Evolutionary conservation across 1,140 invertebrate species (phyloP), one percentile per base, ranked within the genome.

Genomic region (Rhyzopertha dominica): DNA sequence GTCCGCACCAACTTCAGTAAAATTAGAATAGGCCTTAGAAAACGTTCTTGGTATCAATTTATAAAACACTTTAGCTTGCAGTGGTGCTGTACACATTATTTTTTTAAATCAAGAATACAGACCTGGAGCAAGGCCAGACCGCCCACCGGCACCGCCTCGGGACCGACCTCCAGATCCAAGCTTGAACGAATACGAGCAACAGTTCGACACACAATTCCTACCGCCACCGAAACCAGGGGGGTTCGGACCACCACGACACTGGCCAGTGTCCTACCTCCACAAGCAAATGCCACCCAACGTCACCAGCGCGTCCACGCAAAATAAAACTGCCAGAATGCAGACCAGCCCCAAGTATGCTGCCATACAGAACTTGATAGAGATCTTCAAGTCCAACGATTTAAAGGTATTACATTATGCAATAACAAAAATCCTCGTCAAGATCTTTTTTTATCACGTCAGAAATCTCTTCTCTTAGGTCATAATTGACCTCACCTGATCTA

Each of bases 181-280:
- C 47, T 34, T 60, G n/a, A 30, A 71, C 58, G 50, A 69, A 53
- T 56, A 73, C 61, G 54, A 72, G 60, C 47, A 66, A 62, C 32
- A 58, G 25, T 65, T 64, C 38, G 49, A 63, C 25, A 37, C 28
- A 49, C 50, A 60, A 44, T 65, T 62, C 50, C 46, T 62, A 13
- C 60, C 54, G 29, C 71, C 72, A 5, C 73, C 73, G 12, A 65
- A 67, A 49, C 72, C 73, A 2, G 72, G 73, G 4, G 72, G 72
- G 17, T 58, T 75, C 24, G 71, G 70, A 44, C 54, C 56, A 42
- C 68, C 74, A 3, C 63, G 77, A 29, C 73, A 79, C 43, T 82
- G 81, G 79, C 82, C 81, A 0, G 71, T 83, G 9, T 76, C 75
- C 3, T 84, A 82, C 61, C 62, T 84, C 3, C 81, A 84, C 48